Base-by-base conservation (phyloP, 1,140 invertebrate genomes). In the Magallana gigas region DNA sequence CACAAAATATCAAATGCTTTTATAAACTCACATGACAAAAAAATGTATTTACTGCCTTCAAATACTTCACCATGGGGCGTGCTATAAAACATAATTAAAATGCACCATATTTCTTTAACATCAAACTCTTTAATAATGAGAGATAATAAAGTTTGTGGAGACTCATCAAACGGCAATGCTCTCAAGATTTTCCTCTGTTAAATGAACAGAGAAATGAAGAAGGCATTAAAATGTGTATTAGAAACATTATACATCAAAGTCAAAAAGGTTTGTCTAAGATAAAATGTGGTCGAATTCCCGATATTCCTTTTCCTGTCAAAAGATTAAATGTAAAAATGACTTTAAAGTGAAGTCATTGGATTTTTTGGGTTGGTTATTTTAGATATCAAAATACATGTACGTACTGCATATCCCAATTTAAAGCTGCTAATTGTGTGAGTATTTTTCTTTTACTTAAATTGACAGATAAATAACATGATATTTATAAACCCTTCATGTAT, bases 161-260 rank as follows among this genome's bases (percentile, higher is more conserved):
- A 76, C 68, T 76, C 68, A 76, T 76, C 68, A 76, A 76, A 76
- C 68, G 23, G 68, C 23, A 76, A 76, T 76, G 68, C 68, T 76
- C 68, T 76, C 68, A 76, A 76, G 68, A 76, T 76, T 29, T 62
- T 29, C 68, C 68, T 76, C 68, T 76, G 68, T 76, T 76, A 76
- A 76, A 76, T 76, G 68, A 76, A 76, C 68, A 76, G 68, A 76
- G 68, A 76, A 76, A 76, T 29, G 68, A 29, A 76, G 68, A 76
- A 76, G 68, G 36, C 68, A 76, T 76, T 76, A 76, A 76, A 76
- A 76, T 76, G 68, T 76, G 68, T 76, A 76, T 76, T 76, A 76
- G 68, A 76, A 76, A 76, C 36, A 76, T 76, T 76, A 76, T 76
- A 29, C 68, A 76, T 76, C 36, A 76, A 76, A 76, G 68, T 29